Evolutionary conservation across 2,888 invertebrate genomes (phyloP).

Genomic region (Drosophila ochracea): DNA sequence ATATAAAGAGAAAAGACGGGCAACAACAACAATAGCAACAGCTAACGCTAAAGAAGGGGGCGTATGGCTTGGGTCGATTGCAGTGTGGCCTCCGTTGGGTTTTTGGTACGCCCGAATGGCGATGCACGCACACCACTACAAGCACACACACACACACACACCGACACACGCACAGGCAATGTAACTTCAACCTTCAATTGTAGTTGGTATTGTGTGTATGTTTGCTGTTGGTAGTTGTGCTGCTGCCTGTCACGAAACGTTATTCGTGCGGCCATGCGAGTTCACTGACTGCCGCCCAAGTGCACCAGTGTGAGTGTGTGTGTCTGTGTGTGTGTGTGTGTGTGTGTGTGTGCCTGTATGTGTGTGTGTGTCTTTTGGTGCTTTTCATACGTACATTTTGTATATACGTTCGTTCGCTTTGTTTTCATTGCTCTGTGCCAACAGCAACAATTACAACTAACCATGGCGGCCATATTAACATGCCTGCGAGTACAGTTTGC

Average conservation of each 20-base stretch:
- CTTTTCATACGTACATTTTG: constrained; percentile 67
- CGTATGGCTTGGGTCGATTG: constrained; percentile 61
- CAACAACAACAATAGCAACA: constrained; percentile 12
- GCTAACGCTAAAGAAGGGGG: constrained; percentile 22
- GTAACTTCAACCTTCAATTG: constrained; percentile 79
- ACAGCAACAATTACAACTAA: constrained; percentile 49
- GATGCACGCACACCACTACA: constrained; percentile 70
- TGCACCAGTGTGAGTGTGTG: constrained; percentile 36
- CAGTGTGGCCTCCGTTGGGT: constrained; percentile 77
- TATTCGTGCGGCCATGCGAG: constrained; percentile 83
- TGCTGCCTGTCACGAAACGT: constrained; percentile 78
- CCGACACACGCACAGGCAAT: constrained; percentile 58
- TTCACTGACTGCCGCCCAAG: constrained; percentile 79
- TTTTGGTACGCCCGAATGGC: constrained; percentile 81
- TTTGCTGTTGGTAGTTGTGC: constrained; percentile 44
- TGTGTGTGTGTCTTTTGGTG: constrained; percentile 61
- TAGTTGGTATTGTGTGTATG: constrained; percentile 55
- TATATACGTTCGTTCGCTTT: constrained; percentile 67
- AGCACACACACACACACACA: constrained; percentile 44
- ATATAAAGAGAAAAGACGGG: constrained; percentile 52
- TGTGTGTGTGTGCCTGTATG: constrained; percentile 17
- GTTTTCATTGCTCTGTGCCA: constrained; percentile 73
- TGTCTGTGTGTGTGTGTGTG: constrained; percentile 9
- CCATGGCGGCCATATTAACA: constrained; percentile 79
- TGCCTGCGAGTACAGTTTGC: constrained; percentile 72